A percentile compares a stretch with the other conserved stretches of the same genome.
phyloP scores from a whole-genome alignment of 2,888 invertebrate species.

The Carpatolechia fugitivella region DNA sequence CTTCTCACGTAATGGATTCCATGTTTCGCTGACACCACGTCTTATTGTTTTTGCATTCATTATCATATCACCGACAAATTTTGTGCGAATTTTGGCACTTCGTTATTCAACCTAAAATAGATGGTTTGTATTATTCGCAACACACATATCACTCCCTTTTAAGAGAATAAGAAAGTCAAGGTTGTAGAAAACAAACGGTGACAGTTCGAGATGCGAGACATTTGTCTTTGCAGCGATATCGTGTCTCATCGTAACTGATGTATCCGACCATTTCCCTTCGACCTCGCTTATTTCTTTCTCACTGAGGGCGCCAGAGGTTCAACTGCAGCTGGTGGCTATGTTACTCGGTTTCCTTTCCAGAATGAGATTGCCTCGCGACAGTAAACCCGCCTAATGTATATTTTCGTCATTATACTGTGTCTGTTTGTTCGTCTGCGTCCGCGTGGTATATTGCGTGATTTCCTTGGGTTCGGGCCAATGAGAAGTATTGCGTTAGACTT shows the following conservation, averaged over 20 bases:
- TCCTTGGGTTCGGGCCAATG: conserved; percentile 52
- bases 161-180: conserved; percentile 59
- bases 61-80: background rate
- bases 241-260: conserved; percentile 61
- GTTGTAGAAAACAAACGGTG: conserved; percentile 47
- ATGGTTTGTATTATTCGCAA: background rate
- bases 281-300: conserved; percentile 31
- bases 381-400: conserved; percentile 75
- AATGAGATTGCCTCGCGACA: conserved; percentile 76
- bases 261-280: conserved; percentile 44
- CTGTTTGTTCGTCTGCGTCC: conserved; percentile 52
- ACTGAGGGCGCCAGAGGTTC: conserved; percentile 16
- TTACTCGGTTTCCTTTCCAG: conserved; percentile 59
- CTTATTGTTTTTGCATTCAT: conserved; percentile 13
- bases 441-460: conserved; percentile 50
- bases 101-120: background rate
- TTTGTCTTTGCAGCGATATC: conserved; percentile 71
- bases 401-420: conserved; percentile 64
- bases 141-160: conserved; percentile 30
- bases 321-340: conserved; percentile 40
- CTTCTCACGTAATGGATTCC: conserved; percentile 7
- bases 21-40: background rate
- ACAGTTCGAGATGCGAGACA: conserved; percentile 53
- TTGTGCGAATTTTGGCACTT: conserved; percentile 11
- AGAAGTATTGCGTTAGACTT: conserved; percentile 35